phyloP scores from a whole-genome alignment of 2,888 invertebrate species.

The Noctua pronuba region DNA sequence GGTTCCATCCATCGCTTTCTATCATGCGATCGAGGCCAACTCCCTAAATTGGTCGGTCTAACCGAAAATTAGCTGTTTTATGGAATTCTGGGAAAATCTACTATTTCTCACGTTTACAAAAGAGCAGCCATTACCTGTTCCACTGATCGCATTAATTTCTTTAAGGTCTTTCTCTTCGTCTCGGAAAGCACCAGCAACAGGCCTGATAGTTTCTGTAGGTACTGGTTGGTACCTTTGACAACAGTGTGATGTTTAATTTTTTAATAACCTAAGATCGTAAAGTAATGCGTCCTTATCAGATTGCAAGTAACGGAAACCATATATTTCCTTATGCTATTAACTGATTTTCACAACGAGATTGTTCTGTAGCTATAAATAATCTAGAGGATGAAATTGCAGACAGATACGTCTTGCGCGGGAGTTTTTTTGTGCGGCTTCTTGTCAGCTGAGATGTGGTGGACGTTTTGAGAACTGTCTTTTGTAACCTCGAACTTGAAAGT shows the following conservation, averaged over 20 bases:
- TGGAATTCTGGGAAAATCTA: neutral
- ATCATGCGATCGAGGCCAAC: neutral
- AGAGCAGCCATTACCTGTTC: neutral
- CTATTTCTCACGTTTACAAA: neutral
- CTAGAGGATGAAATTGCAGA: constrained; percentile 31
- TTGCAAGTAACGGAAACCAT: constrained; percentile 51
- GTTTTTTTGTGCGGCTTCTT: neutral
- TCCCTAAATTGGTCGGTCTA: too few species aligned
- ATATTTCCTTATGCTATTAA: constrained; percentile 48
- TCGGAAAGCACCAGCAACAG: neutral
- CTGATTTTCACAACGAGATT: constrained; percentile 54
- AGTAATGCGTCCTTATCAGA: constrained; percentile 41
- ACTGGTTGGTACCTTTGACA: neutral
- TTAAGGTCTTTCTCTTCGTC: neutral
- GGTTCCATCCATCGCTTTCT: neutral
- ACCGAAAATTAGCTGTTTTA: neutral
- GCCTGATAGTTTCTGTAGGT: neutral
- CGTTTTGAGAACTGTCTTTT: neutral
- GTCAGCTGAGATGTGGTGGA: neutral
- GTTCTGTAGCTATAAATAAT: constrained; percentile 22
- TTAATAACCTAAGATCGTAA: constrained; percentile 17
- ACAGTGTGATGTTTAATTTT: constrained; percentile 4
- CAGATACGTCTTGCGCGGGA: neutral
- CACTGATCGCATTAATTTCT: neutral
- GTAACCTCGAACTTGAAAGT: neutral